Percentiles rank a stretch among this genome's conserved stretches.
These are phyloP conservation scores for Beroe ovata DNA, from an alignment of 37 sponge, comb jelly and placozoan genomes.

Conservation along the genomic window DNA sequence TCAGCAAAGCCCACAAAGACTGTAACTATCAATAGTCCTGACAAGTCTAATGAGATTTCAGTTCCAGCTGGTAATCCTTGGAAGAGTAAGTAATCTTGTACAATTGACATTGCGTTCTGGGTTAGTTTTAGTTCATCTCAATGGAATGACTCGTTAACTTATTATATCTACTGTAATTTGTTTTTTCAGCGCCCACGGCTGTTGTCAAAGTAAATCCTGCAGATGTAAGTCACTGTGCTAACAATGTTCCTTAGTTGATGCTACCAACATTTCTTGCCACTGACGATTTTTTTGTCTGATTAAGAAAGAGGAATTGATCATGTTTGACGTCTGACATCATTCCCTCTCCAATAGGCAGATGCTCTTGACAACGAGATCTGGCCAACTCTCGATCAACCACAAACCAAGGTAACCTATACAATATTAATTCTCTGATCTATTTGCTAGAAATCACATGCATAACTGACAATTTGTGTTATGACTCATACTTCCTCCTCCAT, in stretches of 20 bases:
- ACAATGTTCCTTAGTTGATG: no score
- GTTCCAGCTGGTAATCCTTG: slow-evolving; percentile 26
- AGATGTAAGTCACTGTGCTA: not conserved
- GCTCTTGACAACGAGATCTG: slow-evolving; percentile 42
- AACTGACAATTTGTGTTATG: no score
- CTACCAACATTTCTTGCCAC: no score
- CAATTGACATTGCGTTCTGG: no score
- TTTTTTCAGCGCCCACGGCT: slow-evolving; percentile 52
- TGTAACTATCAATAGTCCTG: slow-evolving; percentile 11
- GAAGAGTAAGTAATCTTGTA: slow-evolving; percentile 43
- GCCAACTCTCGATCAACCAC: slow-evolving; percentile 52
- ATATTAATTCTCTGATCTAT: no score
- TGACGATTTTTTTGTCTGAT: no score
- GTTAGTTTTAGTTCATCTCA: no score
- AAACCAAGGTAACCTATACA: not conserved
- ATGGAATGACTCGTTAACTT: no score
- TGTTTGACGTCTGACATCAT: not conserved
- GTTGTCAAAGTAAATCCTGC: slow-evolving; percentile 55
- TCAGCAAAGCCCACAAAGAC: not conserved
- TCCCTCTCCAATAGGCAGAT: slow-evolving; percentile 36
- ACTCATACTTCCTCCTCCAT: no score
- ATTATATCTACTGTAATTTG: no score
- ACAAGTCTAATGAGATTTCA: not conserved
- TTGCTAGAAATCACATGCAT: no score
- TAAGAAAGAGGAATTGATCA: no score